Percentiles rank a stretch among this genome's conserved stretches.
Conservation (phyloP, 1,140 invertebrate species). For the Adelges cooleyi region DNA sequence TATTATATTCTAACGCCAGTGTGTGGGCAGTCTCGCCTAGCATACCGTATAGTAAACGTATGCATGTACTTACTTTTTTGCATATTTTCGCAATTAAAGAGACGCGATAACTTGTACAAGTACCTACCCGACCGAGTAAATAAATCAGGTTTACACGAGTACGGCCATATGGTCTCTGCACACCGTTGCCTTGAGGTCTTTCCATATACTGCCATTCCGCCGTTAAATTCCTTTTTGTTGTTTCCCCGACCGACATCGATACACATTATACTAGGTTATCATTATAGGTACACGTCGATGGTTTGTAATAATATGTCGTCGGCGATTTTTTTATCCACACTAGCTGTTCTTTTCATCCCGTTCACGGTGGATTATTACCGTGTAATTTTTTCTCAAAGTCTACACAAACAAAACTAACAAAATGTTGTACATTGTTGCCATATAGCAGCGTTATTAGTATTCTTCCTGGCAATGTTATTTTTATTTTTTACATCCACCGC, state of each 20-base stretch:
- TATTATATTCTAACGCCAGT: too few species aligned
- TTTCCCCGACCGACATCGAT: not conserved
- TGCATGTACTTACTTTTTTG: too few species aligned
- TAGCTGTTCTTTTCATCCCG: not conserved
- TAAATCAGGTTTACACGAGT: not conserved
- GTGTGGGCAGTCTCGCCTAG: too few species aligned
- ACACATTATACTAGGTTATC: too few species aligned
- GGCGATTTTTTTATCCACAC: too few species aligned
- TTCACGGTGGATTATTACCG: not conserved
- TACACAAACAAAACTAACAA: slow-evolving; percentile 14
- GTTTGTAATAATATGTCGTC: too few species aligned
- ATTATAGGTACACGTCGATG: too few species aligned
- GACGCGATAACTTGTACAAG: too few species aligned
- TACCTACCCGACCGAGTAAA: too few species aligned
- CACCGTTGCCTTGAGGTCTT: too few species aligned
- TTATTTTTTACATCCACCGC: not conserved
- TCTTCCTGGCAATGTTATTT: not conserved
- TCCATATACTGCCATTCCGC: not conserved
- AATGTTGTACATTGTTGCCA: slow-evolving; percentile 20
- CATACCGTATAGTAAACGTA: too few species aligned
- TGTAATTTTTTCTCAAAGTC: not conserved
- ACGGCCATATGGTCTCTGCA: slow-evolving; percentile 11
- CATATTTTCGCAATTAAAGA: too few species aligned
- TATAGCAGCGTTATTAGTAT: slow-evolving; percentile 12
- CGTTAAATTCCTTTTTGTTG: not conserved